Base-by-base conservation (phyloP, 2,888 invertebrate genomes). In the Serrognathus titanus region DNA sequence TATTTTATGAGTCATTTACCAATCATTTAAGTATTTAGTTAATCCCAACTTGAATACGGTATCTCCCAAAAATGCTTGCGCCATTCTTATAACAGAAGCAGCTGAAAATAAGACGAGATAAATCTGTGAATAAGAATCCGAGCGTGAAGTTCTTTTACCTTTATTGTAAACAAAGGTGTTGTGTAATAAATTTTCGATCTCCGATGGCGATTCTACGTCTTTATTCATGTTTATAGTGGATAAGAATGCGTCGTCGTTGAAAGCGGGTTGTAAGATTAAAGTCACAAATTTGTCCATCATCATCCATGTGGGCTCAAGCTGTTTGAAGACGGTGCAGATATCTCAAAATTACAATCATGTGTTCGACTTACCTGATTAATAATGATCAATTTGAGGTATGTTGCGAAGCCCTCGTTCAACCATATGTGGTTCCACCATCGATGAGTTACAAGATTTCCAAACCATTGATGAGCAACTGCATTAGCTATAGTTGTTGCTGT, bases 381-480 rank as follows among this genome's bases (percentile, higher is more conserved):
- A 6, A 31, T 31, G 24, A 7, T 31, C 7, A 31, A 89, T 61
- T 82, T 80, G 58, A 81, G 76, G 62, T 81, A 82, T 0, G 81
- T 80, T 1, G 90, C 89, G 70, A 90, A 89, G 0, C 89, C 89
- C 71, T 87, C 86, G 65, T 85, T 85, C 8, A 87, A 77, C 86
- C 86, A 87, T 3, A 83, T 74, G 62, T 82, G 82, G 11, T 80
- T 80, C 86, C 86, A 86, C 85, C 85, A 85, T 2, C 73, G 69
- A 73, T 83, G 83, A 8, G 85, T 85, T 61, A 86, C 85, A 8
- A 85, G 75, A 76, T 86, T 83, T 1, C 87, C 87, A 71, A 85
- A 87, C 86, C 87, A 87, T 76, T 85, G 87, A 71, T 89, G 89
- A 0, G 85, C 84, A 7, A 89, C 71, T 68, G 89, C 89, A 70